phyloP scores from a whole-genome alignment of 2,888 invertebrate genomes.

The Amphipoea oculea region DNA sequence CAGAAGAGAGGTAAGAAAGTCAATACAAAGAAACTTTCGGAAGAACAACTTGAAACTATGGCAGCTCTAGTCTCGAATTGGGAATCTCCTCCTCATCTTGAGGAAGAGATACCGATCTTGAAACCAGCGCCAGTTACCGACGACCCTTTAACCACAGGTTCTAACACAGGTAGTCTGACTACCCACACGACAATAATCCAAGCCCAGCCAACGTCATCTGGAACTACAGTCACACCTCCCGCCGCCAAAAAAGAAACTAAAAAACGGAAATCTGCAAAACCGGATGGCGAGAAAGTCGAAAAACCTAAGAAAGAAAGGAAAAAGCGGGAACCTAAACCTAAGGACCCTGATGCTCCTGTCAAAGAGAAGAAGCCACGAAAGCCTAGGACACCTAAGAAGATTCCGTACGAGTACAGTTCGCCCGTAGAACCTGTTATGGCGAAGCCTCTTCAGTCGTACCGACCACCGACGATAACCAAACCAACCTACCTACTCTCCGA shows the following conservation, averaged over 20 bases:
- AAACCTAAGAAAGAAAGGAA: conserved; percentile 77
- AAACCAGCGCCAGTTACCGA: conserved; percentile 40
- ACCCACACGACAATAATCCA: conserved; percentile 13
- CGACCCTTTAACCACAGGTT: conserved; percentile 66
- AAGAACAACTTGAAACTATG: conserved; percentile 81
- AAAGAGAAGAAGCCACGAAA: conserved; percentile 82
- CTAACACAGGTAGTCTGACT: conserved; percentile 11
- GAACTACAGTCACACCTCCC: conserved; percentile 5
- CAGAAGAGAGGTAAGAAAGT: conserved; percentile 70
- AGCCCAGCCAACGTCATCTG: conserved; percentile 8
- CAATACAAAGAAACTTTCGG: conserved; percentile 81
- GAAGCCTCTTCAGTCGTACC: conserved; percentile 66
- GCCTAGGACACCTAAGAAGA: conserved; percentile 80
- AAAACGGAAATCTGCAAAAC: conserved; percentile 77
- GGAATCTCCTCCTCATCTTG: conserved; percentile 82
- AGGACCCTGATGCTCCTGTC: conserved; percentile 67
- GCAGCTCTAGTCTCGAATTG: conserved; percentile 81
- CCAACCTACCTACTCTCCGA: conserved; percentile 11
- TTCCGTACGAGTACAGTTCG: conserved; percentile 76
- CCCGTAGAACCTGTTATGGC: conserved; percentile 79
- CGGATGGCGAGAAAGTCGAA: conserved; percentile 67
- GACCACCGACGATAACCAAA: conserved; percentile 22
- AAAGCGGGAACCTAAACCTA: conserved; percentile 73
- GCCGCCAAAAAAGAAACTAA: conserved; percentile 76
- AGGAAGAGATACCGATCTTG: conserved; percentile 67